A percentile compares a stretch with the other conserved stretches of the same genome.
These are phyloP conservation scores for Eilema depressum DNA, from an alignment of 2,888 invertebrate genomes.

Conservation along the genomic window DNA sequence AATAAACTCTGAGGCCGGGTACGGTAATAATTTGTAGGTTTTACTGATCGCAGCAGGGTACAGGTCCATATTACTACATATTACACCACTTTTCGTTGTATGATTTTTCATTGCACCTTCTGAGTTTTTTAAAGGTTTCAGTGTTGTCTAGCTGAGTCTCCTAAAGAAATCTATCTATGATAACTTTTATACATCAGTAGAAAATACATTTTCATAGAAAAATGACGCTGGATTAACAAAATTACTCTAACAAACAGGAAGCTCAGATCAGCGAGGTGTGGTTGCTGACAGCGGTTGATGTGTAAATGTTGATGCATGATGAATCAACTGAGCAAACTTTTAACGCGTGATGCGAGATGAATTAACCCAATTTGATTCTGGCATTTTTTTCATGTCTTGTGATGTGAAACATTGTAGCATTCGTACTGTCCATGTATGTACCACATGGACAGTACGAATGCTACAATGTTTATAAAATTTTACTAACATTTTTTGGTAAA, in stretches of 20 bases:
- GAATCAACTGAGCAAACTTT: conserved; percentile 9
- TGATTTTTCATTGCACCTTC: background rate
- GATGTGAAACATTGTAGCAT: too few relatives aligned
- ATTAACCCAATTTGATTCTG: conserved; percentile 1
- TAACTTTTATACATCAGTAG: too few relatives aligned
- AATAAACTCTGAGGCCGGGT: background rate
- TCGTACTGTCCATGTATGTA: too few relatives aligned
- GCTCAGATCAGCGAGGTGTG: background rate
- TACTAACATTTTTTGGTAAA: too few relatives aligned
- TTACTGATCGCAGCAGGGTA: conserved; percentile 5
- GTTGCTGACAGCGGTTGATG: conserved; percentile 1
- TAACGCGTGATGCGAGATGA: conserved; percentile 1
- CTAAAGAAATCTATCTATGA: background rate
- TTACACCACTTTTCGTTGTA: background rate
- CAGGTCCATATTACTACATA: background rate
- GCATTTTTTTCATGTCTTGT: background rate
- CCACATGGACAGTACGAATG: too few relatives aligned
- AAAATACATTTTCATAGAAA: background rate
- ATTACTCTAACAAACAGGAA: conserved; percentile 9
- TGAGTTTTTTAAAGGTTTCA: too few relatives aligned
- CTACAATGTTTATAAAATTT: too few relatives aligned
- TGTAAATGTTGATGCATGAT: conserved; percentile 12
- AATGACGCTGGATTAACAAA: background rate
- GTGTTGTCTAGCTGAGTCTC: background rate
- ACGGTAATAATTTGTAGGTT: conserved; percentile 8